phyloP scores from a whole-genome alignment of 2,888 invertebrate genomes.

The Leptinotarsa rubiginosa region DNA sequence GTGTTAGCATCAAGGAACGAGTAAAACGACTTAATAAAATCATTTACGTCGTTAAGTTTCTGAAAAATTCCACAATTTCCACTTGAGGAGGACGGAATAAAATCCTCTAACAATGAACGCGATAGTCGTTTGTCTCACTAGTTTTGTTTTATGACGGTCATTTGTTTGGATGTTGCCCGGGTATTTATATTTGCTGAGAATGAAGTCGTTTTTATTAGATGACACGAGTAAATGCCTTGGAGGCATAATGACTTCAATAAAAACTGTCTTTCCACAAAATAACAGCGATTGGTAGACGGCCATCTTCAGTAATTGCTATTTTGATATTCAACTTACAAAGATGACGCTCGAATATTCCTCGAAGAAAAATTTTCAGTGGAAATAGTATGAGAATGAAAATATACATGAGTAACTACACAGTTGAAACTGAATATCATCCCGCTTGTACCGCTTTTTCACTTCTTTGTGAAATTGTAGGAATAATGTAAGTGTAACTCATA shows the following conservation, averaged over 20 bases:
- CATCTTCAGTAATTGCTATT: background rate
- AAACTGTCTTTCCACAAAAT: background rate
- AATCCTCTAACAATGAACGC: slow-evolving; percentile 18
- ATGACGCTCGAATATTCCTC: too few relatives aligned
- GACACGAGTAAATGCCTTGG: background rate
- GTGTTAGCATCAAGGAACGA: slow-evolving; percentile 44
- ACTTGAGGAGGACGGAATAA: slow-evolving; percentile 26
- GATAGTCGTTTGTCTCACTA: slow-evolving; percentile 19
- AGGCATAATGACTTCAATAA: background rate
- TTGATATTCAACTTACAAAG: background rate
- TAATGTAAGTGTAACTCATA: too few relatives aligned
- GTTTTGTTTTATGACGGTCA: slow-evolving; percentile 16
- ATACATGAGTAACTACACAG: too few relatives aligned
- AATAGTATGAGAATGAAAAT: too few relatives aligned
- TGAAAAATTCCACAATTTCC: slow-evolving; percentile 34
- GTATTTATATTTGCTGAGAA: slow-evolving; percentile 20
- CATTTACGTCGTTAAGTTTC: slow-evolving; percentile 49
- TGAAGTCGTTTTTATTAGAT: slow-evolving; percentile 10
- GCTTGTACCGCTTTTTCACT: too few relatives aligned
- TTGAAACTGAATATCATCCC: too few relatives aligned
- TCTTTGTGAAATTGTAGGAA: too few relatives aligned
- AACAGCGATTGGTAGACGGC: background rate
- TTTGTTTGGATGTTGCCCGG: slow-evolving; percentile 14
- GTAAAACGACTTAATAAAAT: slow-evolving; percentile 52
- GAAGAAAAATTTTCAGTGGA: too few relatives aligned